These are phyloP conservation scores for Cebus imitator DNA, from an alignment of 2,113 vertebrate genomes.

Conservation along the genomic window DNA sequence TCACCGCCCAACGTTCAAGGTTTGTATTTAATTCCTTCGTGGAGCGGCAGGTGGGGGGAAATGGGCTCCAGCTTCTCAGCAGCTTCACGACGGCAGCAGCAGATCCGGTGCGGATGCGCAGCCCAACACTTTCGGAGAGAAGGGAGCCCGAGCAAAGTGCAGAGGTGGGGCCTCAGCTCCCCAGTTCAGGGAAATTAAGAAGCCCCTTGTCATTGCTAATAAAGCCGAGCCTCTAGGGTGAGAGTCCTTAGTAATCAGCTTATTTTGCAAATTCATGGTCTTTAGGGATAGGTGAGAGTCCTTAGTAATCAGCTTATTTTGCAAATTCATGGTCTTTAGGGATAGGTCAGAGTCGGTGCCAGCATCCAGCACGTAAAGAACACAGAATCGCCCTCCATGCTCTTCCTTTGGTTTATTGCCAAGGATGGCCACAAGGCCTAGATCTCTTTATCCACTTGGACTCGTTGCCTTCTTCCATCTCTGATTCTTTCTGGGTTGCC, in stretches of 20 bases:
- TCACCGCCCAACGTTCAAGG: background rate
- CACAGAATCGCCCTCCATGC: background rate
- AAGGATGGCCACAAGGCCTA: too few relatives aligned
- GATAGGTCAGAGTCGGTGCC: background rate
- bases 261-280: background rate
- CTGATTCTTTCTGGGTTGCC: background rate
- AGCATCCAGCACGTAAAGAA: background rate
- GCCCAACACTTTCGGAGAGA: background rate
- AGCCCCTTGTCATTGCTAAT: background rate
- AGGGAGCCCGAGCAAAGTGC: background rate
- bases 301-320: background rate
- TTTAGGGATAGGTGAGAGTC: background rate
- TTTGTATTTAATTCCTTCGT: background rate
- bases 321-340: background rate
- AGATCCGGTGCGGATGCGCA: rapidly evolving
- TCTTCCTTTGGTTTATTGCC: background rate
- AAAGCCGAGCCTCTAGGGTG: background rate
- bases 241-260: background rate
- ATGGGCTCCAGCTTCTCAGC: background rate
- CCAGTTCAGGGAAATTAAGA: background rate
- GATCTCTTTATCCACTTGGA: background rate
- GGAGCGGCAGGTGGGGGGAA: background rate
- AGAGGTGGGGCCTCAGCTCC: background rate
- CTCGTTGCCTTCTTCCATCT: background rate
- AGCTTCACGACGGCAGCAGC: background rate